Conservation (phyloP, 2,888 invertebrate species). For the Drosophila vallismaia region DNA sequence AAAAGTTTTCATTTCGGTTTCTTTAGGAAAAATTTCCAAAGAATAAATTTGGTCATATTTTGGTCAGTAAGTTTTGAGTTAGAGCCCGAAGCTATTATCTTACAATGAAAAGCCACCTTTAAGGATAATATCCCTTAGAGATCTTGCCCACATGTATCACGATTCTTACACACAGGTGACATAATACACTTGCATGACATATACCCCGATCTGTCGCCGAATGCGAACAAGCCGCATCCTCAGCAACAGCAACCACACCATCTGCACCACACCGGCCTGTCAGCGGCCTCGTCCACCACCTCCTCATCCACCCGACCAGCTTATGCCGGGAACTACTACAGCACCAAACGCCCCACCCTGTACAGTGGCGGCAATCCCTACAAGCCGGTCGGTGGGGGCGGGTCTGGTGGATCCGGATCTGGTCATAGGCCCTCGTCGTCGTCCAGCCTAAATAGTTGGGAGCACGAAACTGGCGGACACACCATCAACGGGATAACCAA, state of each 20-base stretch:
- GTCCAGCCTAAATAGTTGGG: slow-evolving; percentile 74
- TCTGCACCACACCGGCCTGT: slow-evolving; percentile 46
- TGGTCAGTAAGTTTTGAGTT: no score
- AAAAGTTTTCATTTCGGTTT: no score
- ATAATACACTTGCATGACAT: slow-evolving; percentile 84
- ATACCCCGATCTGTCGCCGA: slow-evolving; percentile 81
- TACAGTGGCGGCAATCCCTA: slow-evolving; percentile 60
- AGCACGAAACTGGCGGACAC: slow-evolving; percentile 80
- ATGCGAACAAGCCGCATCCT: slow-evolving; percentile 66
- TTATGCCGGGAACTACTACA: slow-evolving; percentile 67
- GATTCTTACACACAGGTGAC: slow-evolving; percentile 83
- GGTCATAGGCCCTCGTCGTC: slow-evolving; percentile 46
- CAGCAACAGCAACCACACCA: slow-evolving; percentile 32
- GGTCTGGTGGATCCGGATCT: slow-evolving; percentile 2
- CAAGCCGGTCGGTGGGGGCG: slow-evolving; percentile 59
- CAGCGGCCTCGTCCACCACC: slow-evolving; percentile 53
- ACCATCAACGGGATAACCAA: slow-evolving; percentile 80
- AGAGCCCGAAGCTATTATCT: background rate
- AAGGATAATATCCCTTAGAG: background rate
- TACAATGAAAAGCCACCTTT: background rate
- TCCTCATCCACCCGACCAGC: slow-evolving; percentile 50
- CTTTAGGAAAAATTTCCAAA: no score
- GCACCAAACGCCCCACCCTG: slow-evolving; percentile 75
- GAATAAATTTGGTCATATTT: no score
- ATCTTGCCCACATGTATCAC: slow-evolving; percentile 6